Base-by-base conservation (phyloP, 2,113 vertebrate species). In the Chauna torquata region DNA sequence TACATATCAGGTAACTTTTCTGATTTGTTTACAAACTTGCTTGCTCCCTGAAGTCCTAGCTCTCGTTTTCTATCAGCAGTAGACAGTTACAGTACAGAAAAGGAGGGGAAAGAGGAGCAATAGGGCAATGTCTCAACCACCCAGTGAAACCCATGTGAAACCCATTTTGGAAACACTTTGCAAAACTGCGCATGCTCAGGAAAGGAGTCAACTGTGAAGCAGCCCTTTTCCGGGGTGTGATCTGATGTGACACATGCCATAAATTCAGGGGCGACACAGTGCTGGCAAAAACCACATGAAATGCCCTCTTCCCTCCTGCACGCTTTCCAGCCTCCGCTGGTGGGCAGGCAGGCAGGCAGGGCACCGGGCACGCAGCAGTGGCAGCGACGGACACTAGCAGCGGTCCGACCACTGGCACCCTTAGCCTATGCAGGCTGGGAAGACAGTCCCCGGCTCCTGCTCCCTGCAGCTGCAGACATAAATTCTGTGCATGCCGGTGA, bases 91-190 rank as follows among this genome's bases (percentile, higher is more conserved):
- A 30, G 13, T 22, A 0, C 38, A 9, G 59, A 6, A 54, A 12
- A 20, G 28, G 32, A 52, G 12, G 52, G 38, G 27, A 6, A 24
- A 8, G 40, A 50, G 58, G 25, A 82, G 61, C 47, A 62, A 20
- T 2, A 28, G 4, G 3, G 66, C 71, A 83, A 1, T 52, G 6
- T 18, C 52, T 30, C 55, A 3, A 0, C 0, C 2, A 69, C n/a
- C 7, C 32, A 2, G 5, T 1, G 16, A n/a, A 68, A 27, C 22
- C n/a, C 3, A 11, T 1, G 52, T 1, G 3, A 40, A 4, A 30
- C 64, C 45, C 20, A 0, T 7, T 7, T 75, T 11, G 45, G 66
- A 12, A 78, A 18, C n/a, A 8, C 16, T 6, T 6, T 36, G 58
- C 6, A 2, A 32, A 69, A 23, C 30, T 7, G 5, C 47, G 12